phyloP scores from a whole-genome alignment of 1,140 invertebrate genomes.

The Euwallacea fornicatus region DNA sequence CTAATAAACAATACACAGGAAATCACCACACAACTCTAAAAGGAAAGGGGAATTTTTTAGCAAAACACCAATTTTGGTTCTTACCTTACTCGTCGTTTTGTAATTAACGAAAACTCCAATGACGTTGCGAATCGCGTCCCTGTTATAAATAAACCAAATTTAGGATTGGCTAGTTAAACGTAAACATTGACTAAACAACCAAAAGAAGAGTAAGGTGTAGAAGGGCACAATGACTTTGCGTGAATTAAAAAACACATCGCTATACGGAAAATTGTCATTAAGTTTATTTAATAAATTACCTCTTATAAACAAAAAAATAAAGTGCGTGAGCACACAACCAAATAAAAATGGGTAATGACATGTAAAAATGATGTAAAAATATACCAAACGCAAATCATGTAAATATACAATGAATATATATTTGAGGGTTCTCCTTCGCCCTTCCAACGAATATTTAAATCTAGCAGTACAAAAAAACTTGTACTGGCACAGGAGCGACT shows the following conservation, averaged over 20 bases:
- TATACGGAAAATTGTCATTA: conserved; percentile 27
- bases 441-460: not conserved
- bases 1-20: too few species aligned
- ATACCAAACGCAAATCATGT: conserved; percentile 35
- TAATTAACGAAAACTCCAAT: too few species aligned
- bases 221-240: too few species aligned
- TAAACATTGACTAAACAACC: too few species aligned
- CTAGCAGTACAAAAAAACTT: conserved; percentile 42
- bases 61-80: too few species aligned
- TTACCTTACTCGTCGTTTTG: too few species aligned
- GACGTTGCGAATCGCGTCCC: too few species aligned
- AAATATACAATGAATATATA: conserved; percentile 46
- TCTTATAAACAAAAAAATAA: conserved; percentile 32
- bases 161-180: too few species aligned
- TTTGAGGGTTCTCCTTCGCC: conserved; percentile 24
- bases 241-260: conserved; percentile 15
- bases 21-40: too few species aligned
- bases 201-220: too few species aligned
- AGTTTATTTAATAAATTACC: conserved; percentile 40
- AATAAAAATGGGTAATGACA: conserved; percentile 36
- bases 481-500: conserved; percentile 40
- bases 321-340: conserved; percentile 35
- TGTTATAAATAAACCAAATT: too few species aligned
- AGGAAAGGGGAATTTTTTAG: too few species aligned
- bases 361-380: conserved; percentile 35